Conservation (phyloP, 2,113 vertebrate species). For the Grammomys surdaster region DNA sequence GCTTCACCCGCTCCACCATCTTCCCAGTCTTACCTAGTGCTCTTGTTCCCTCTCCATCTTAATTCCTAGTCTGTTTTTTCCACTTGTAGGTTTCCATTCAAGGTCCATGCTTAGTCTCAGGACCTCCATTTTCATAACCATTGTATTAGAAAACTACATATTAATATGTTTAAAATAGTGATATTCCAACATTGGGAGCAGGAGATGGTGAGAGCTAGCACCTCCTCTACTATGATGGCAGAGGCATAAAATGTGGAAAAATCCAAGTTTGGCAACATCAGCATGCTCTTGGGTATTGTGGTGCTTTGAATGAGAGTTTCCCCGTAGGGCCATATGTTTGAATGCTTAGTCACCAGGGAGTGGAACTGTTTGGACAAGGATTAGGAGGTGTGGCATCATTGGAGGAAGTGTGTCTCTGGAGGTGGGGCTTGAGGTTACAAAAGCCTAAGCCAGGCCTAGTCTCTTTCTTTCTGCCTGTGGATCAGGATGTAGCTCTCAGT, state of each 20-base stretch:
- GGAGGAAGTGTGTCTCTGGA: background rate
- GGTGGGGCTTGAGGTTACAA: no score
- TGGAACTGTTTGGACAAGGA: background rate
- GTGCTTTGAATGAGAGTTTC: background rate
- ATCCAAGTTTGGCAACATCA: background rate
- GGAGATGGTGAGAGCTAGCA: background rate
- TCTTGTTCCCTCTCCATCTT: background rate
- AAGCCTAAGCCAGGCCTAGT: background rate
- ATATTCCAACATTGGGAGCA: background rate
- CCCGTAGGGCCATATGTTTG: background rate
- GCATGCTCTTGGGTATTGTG: background rate
- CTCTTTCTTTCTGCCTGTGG: background rate
- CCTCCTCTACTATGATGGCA: background rate
- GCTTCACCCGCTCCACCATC: background rate
- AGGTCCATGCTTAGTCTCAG: background rate
- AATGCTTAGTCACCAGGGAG: background rate
- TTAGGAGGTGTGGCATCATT: background rate
- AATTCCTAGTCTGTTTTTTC: conserved; percentile 17
- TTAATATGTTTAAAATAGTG: conserved; percentile 27
- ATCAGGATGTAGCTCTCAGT: background rate
- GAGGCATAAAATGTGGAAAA: conserved; percentile 23
- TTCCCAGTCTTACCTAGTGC: background rate
- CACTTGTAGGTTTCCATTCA: background rate
- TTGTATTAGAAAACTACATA: background rate
- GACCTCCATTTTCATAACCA: conserved; percentile 13